Conservation (phyloP, 1,140 invertebrate species). For the Pissodes strobi region DNA sequence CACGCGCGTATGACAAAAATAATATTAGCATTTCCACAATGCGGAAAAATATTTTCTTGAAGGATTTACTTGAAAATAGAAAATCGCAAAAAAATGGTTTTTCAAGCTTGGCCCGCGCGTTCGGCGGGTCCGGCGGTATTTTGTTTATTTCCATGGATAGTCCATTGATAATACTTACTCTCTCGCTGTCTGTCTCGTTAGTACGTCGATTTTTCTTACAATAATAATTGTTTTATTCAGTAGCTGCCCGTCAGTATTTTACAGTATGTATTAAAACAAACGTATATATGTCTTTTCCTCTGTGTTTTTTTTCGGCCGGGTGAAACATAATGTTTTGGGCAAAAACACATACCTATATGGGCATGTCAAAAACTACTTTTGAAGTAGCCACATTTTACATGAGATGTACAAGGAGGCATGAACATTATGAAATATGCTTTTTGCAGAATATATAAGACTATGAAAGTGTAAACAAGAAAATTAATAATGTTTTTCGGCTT, state of each 20-base stretch:
- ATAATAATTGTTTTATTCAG: conserved; percentile 1
- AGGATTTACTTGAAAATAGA: not conserved
- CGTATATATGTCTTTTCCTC: not conserved
- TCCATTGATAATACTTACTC: not conserved
- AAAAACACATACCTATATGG: too few species aligned
- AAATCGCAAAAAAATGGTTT: not conserved
- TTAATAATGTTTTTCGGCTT: too few species aligned
- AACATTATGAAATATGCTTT: too few species aligned
- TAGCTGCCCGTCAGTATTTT: conserved; percentile 1
- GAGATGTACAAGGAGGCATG: too few species aligned
- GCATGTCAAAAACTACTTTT: too few species aligned
- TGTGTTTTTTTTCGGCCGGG: not conserved
- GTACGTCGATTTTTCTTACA: conserved; percentile 7
- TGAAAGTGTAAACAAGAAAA: too few species aligned
- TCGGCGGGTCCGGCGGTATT: too few species aligned
- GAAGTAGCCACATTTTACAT: too few species aligned
- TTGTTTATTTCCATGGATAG: not conserved
- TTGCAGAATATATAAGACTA: too few species aligned
- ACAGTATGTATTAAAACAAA: conserved; percentile 11
- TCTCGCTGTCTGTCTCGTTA: not conserved
- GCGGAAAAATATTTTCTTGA: conserved; percentile 14
- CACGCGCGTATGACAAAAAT: conserved; percentile 4
- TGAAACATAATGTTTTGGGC: not conserved
- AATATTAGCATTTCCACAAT: conserved; percentile 7
- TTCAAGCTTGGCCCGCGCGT: not conserved